A percentile compares a stretch with the other conserved stretches of the same genome.
Evolutionary conservation across 2,113 vertebrate species (phyloP).

Genomic region (Oryzias melastigma): DNA sequence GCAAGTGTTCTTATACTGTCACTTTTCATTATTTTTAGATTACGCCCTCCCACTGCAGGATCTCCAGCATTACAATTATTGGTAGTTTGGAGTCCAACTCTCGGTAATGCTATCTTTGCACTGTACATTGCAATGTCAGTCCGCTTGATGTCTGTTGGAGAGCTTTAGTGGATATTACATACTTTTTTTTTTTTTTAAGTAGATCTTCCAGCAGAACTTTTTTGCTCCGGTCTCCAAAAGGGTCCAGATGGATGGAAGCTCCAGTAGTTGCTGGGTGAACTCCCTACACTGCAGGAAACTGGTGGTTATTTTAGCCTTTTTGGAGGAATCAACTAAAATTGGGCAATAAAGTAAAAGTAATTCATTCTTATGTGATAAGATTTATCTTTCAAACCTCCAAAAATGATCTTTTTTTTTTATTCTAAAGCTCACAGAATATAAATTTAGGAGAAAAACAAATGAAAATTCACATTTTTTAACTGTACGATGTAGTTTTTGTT

Average conservation of each 20-base stretch:
- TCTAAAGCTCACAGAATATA: too few species aligned
- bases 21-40: constrained; percentile 47
- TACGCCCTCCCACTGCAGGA: background rate
- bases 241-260: constrained; percentile 64
- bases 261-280: constrained; percentile 45
- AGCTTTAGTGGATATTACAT: constrained; percentile 59
- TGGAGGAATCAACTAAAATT: too few species aligned
- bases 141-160: constrained; percentile 62
- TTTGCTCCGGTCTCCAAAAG: constrained; percentile 52
- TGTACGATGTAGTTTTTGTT: too few species aligned
- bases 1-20: constrained; percentile 36
- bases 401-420: too few species aligned
- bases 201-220: constrained; percentile 38
- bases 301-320: background rate
- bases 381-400: too few species aligned
- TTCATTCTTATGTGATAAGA: too few species aligned
- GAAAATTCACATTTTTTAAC: too few species aligned
- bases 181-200: constrained; percentile 70
- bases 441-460: too few species aligned
- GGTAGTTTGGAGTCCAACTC: constrained; percentile 16
- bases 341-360: too few species aligned
- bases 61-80: constrained; percentile 27
- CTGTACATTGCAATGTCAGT: constrained; percentile 63
- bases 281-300: constrained; percentile 34
- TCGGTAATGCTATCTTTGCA: constrained; percentile 71